These are phyloP conservation scores for Taxidea taxus DNA, from an alignment of 2,113 vertebrate genomes.

Conservation along the genomic window DNA sequence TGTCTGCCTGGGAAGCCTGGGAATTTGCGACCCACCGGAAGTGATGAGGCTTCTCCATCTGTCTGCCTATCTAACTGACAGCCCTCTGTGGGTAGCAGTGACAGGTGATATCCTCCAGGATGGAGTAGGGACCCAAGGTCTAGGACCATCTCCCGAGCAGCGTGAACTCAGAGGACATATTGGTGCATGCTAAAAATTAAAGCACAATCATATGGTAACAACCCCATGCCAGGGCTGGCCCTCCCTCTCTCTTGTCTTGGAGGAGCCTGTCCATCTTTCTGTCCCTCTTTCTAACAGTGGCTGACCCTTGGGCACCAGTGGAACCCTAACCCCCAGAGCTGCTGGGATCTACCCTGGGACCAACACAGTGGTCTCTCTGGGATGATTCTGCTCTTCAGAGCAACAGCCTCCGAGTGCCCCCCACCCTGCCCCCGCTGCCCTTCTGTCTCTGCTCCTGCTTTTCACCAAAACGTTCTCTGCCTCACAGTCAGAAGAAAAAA, in stretches of 20 bases:
- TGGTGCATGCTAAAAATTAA: background rate
- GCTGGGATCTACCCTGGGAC: background rate
- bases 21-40: background rate
- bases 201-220: background rate
- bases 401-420: background rate
- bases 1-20: background rate
- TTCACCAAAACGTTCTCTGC: background rate
- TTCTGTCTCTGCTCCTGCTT: background rate
- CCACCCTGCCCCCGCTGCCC: accelerated
- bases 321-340: background rate
- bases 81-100: background rate
- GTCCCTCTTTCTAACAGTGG: background rate
- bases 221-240: background rate
- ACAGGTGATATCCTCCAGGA: background rate
- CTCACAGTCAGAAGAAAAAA: background rate
- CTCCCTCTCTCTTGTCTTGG: accelerated
- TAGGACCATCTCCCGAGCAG: background rate
- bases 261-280: background rate
- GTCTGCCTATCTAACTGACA: background rate
- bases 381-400: background rate
- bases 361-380: background rate
- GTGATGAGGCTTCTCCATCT: background rate
- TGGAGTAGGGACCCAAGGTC: background rate
- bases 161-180: background rate
- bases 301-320: background rate